Conservation (phyloP, 2,113 vertebrate genomes). For the Aldabrachelys gigantea region DNA sequence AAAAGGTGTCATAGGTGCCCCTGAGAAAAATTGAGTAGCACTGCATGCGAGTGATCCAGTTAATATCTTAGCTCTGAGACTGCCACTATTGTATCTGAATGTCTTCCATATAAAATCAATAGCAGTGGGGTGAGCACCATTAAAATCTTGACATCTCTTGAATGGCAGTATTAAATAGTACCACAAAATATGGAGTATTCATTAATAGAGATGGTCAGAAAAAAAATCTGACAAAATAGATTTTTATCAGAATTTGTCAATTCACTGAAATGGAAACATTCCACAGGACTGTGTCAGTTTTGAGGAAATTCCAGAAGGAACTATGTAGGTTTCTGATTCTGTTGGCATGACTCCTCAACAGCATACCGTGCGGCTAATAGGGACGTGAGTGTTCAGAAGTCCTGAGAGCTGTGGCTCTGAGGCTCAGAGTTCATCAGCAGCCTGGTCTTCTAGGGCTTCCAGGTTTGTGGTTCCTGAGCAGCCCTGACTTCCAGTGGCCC, state of each 20-base stretch:
- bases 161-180: background rate
- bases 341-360: background rate
- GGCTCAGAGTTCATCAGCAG: no score
- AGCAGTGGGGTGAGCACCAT: background rate
- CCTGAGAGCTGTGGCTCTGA: background rate
- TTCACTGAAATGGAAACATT: background rate
- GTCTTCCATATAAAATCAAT: background rate
- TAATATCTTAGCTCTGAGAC: background rate
- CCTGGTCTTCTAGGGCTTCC: background rate
- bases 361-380: background rate
- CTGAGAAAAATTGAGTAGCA: background rate
- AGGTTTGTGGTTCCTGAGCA: background rate
- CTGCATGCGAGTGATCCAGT: background rate
- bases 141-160: background rate
- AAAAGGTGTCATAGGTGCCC: background rate
- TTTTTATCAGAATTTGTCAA: background rate
- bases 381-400: background rate
- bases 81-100: background rate
- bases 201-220: background rate
- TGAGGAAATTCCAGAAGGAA: background rate
- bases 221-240: background rate
- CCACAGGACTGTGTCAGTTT: background rate
- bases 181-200: background rate
- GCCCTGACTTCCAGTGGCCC: background rate
- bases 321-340: background rate